Percentiles rank a stretch among this genome's conserved stretches.
These are phyloP conservation scores for Hapalemur alaotrensis DNA, from an alignment of 2,797 vertebrate species.

Conservation along the genomic window DNA sequence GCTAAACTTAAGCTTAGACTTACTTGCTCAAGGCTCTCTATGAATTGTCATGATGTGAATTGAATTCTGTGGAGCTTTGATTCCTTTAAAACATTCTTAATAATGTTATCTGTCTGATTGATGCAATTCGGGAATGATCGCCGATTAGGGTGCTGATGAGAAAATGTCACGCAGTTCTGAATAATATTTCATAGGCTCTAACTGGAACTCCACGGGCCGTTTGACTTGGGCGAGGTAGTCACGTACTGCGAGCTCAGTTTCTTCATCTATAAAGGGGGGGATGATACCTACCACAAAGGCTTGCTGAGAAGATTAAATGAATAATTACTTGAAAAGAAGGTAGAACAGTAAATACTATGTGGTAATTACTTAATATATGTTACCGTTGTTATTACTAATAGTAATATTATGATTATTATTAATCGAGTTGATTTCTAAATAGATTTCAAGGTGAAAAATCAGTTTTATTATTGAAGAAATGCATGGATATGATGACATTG, in stretches of 20 bases:
- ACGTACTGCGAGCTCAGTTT: neutral
- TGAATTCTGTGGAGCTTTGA: neutral
- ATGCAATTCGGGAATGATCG: neutral
- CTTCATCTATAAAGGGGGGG: neutral
- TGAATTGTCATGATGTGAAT: neutral
- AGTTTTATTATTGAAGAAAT: neutral
- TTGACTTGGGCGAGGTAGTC: neutral
- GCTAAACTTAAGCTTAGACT: neutral
- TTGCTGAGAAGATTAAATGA: neutral
- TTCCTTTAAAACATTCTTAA: neutral
- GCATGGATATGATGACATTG: too few species aligned
- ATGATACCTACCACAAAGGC: neutral
- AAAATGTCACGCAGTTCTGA: neutral
- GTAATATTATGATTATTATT: too few species aligned
- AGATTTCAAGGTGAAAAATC: neutral
- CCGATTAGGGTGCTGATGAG: neutral
- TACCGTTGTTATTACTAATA: neutral
- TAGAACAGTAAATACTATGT: too few species aligned
- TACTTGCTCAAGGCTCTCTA: neutral
- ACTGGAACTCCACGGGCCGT: neutral
- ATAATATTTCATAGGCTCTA: neutral
- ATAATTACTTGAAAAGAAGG: neutral
- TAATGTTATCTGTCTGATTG: neutral
- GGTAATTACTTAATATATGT: neutral
- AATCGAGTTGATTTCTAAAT: neutral